Evolutionary conservation across 2,888 invertebrate genomes (phyloP).

Genomic region (Cheilosia grossa): DNA sequence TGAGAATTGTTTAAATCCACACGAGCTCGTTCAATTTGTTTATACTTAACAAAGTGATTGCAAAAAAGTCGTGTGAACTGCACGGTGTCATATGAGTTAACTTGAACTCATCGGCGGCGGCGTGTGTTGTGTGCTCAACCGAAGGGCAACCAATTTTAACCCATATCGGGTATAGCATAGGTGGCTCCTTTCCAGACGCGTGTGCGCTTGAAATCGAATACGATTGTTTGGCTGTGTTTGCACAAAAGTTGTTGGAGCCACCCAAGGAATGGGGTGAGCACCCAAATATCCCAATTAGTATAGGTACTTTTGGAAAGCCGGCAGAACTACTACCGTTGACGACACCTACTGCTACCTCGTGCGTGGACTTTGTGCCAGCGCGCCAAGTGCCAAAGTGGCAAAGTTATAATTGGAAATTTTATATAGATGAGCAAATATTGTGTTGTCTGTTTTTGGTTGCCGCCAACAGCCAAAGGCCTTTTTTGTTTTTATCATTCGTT

Average conservation of each 20-base stretch:
- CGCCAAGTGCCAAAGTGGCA: too few species aligned
- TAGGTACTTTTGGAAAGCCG: constrained; percentile 35
- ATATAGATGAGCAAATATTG: too few species aligned
- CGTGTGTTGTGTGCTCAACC: constrained; percentile 7
- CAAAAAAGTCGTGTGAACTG: constrained; percentile 46
- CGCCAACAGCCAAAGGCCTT: too few species aligned
- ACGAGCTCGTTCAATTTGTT: constrained; percentile 31
- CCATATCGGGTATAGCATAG: constrained; percentile 14
- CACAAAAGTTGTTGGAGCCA: constrained; percentile 9
- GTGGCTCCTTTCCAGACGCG: background rate
- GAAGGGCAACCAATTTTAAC: constrained; percentile 30
- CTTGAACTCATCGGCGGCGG: constrained; percentile 40
- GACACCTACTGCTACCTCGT: too few species aligned
- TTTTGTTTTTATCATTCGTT: too few species aligned
- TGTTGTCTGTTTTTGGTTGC: too few species aligned
- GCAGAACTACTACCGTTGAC: background rate
- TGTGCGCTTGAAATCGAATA: constrained; percentile 16
- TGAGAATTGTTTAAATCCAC: constrained; percentile 35
- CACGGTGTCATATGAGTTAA: constrained; percentile 42
- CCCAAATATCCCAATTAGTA: constrained; percentile 12
- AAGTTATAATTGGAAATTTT: too few species aligned
- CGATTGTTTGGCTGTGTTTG: constrained; percentile 25
- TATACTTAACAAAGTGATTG: constrained; percentile 25
- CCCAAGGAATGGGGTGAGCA: constrained; percentile 12
- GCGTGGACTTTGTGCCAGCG: too few species aligned